Evolutionary conservation across 1,140 invertebrate genomes (phyloP).

Genomic region (Anoplolepis gracilipes): DNA sequence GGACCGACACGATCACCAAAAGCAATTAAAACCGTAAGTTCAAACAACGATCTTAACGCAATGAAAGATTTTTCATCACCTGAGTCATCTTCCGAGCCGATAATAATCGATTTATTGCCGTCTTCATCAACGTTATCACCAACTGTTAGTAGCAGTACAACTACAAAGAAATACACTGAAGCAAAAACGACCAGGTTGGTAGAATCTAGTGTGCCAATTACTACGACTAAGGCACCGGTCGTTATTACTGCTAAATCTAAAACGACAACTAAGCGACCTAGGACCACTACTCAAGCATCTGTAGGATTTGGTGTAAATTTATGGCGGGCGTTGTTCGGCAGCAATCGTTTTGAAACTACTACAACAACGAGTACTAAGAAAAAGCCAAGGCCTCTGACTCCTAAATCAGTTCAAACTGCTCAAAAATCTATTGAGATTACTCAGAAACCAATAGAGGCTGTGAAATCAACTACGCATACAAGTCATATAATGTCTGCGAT

Average conservation of each 20-base stretch:
- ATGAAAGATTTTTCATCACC: constrained; percentile 38
- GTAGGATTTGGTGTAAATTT: constrained; percentile 79
- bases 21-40: constrained; percentile 76
- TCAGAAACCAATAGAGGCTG: constrained; percentile 19
- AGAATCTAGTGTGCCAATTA: constrained; percentile 69
- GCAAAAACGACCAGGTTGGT: neutral
- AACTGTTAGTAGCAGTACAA: neutral
- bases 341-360: constrained; percentile 69
- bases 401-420: constrained; percentile 54
- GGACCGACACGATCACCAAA: constrained; percentile 81
- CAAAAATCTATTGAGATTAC: constrained; percentile 68
- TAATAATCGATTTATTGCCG: constrained; percentile 77
- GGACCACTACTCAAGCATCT: constrained; percentile 59
- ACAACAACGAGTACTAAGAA: constrained; percentile 59
- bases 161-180: constrained; percentile 14
- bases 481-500: constrained; percentile 26
- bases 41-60: constrained; percentile 74
- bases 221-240: constrained; percentile 69
- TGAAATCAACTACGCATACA: neutral
- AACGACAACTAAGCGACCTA: constrained; percentile 71
- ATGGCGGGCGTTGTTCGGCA: constrained; percentile 80
- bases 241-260: constrained; percentile 74
- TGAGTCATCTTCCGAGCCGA: constrained; percentile 66
- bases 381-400: constrained; percentile 22
- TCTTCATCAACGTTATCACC: constrained; percentile 12